phyloP scores from a whole-genome alignment of 2,113 vertebrate genomes.

The Platysternon megacephalum region DNA sequence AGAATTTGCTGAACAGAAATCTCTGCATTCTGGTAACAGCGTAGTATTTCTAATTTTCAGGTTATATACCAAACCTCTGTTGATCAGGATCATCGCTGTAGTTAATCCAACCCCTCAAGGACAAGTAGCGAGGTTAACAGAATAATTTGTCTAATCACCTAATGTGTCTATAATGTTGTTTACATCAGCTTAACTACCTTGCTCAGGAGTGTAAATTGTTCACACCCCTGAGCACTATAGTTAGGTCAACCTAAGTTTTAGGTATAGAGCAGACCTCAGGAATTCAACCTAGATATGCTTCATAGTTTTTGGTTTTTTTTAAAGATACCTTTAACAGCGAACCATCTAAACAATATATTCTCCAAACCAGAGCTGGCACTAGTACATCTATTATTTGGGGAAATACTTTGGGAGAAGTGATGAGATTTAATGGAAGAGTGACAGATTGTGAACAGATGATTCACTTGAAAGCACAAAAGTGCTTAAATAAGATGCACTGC shows the following conservation, averaged over 20 bases:
- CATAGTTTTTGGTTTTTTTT: not conserved
- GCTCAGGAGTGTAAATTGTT: not conserved
- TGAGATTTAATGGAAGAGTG: too few species aligned
- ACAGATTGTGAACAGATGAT: too few species aligned
- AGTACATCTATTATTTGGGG: not conserved
- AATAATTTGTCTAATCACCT: not conserved
- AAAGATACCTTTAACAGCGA: not conserved
- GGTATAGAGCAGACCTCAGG: not conserved
- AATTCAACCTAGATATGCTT: not conserved
- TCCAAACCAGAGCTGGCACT: not conserved
- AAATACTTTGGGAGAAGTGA: not conserved
- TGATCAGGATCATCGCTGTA: not conserved
- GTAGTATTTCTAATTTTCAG: not conserved
- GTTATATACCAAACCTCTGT: not conserved
- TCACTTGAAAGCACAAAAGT: too few species aligned
- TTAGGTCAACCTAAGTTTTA: not conserved
- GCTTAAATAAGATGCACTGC: too few species aligned
- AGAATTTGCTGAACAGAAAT: not conserved
- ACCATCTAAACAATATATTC: not conserved
- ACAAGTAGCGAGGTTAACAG: not conserved
- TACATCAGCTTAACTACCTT: not conserved
- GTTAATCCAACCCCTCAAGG: not conserved
- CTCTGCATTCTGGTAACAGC: not conserved
- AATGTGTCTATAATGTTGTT: not conserved
- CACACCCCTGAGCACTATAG: too few species aligned